These are phyloP conservation scores for Anthopleura xanthogrammica DNA, from an alignment of 92 coral and sea anemone genomes.

Conservation along the genomic window DNA sequence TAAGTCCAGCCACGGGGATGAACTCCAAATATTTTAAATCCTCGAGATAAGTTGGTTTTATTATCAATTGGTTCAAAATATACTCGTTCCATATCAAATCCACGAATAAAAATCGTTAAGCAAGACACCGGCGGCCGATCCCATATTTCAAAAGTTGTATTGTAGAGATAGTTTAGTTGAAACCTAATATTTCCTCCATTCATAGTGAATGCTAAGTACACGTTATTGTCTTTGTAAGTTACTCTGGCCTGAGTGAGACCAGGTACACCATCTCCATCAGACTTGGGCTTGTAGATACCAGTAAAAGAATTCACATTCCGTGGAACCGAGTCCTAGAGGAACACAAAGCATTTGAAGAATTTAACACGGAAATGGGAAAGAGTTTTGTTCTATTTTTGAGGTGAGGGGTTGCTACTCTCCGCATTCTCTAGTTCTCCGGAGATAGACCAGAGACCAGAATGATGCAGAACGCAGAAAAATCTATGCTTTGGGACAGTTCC, in stretches of 20 bases:
- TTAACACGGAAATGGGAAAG: background rate
- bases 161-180: slow-evolving; percentile 50
- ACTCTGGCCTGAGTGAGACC: slow-evolving; percentile 13
- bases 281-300: slow-evolving; percentile 1
- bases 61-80: slow-evolving; percentile 54
- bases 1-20: slow-evolving; percentile 67
- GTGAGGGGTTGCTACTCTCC: too few relatives aligned
- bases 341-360: background rate
- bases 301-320: slow-evolving; percentile 4
- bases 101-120: slow-evolving; percentile 41
- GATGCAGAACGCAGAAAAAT: too few relatives aligned
- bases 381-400: too few relatives aligned
- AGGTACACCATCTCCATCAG: slow-evolving; percentile 7
- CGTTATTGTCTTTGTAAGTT: background rate
- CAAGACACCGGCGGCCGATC: slow-evolving; percentile 42
- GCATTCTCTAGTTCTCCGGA: too few relatives aligned
- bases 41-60: slow-evolving; percentile 30
- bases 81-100: slow-evolving; percentile 62
- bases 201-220: background rate
- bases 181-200: background rate
- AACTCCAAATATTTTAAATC: slow-evolving; percentile 57
- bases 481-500: too few relatives aligned
- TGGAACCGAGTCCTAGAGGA: slow-evolving; percentile 14
- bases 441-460: too few relatives aligned
- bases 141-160: slow-evolving; percentile 61